These are phyloP conservation scores for Conops quadrifasciatus DNA, from an alignment of 2,888 invertebrate species.

Conservation along the genomic window DNA sequence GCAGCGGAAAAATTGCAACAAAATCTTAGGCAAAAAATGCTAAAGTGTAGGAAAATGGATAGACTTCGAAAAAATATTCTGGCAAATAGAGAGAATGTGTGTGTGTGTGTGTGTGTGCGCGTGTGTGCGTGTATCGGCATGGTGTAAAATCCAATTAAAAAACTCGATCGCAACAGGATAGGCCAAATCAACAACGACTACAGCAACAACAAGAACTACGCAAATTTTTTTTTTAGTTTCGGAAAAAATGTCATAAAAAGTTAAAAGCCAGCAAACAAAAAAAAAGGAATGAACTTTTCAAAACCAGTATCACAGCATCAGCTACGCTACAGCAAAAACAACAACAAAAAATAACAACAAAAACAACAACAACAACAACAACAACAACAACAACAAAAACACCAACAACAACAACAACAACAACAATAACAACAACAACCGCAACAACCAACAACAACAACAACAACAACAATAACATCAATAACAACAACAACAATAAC, in stretches of 20 bases:
- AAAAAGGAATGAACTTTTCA: too few species aligned
- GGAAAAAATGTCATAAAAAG: background rate
- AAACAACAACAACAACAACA: too few species aligned
- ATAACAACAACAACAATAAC: slow-evolving; percentile 1
- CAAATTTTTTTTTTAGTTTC: background rate
- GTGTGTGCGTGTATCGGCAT: background rate
- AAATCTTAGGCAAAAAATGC: too few species aligned
- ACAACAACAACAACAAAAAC: background rate
- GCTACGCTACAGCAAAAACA: too few species aligned
- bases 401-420: slow-evolving; percentile 1
- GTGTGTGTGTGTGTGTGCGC: slow-evolving; percentile 4
- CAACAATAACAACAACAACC: background rate
- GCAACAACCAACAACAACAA: too few species aligned
- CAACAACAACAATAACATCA: background rate
- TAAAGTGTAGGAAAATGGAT: too few species aligned
- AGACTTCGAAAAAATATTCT: too few species aligned
- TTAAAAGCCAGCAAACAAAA: too few species aligned
- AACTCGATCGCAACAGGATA: too few species aligned
- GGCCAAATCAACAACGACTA: background rate
- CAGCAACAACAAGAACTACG: background rate
- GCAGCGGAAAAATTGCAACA: too few species aligned
- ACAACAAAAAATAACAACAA: too few species aligned
- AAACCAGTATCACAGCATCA: too few species aligned
- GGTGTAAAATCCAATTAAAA: background rate
- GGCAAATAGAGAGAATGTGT: background rate